Evolutionary conservation across 1,140 invertebrate species (phyloP).

Genomic region (Drosophila sp.): DNA sequence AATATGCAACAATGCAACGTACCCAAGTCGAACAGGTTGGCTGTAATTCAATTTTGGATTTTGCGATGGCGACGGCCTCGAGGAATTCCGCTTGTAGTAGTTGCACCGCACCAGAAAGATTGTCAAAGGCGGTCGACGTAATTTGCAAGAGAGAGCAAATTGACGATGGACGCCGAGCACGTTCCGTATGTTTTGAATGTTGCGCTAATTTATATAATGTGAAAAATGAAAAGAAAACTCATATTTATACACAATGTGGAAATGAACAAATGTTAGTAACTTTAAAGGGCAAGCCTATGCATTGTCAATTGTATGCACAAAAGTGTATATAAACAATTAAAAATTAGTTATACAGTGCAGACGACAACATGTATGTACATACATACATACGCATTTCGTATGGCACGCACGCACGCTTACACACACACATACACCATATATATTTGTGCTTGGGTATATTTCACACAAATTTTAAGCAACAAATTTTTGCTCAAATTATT

Average conservation of each 20-base stretch:
- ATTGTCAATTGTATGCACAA: background rate
- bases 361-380: conserved; percentile 9
- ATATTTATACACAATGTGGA: background rate
- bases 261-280: background rate
- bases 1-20: conserved; percentile 24
- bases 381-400: background rate
- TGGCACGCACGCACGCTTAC: background rate
- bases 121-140: conserved; percentile 39
- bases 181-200: conserved; percentile 48
- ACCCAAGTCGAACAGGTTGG: conserved; percentile 37
- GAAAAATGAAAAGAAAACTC: conserved; percentile 15
- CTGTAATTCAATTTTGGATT: conserved; percentile 23
- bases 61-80: conserved; percentile 13
- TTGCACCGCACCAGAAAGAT: conserved; percentile 23
- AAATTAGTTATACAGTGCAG: background rate
- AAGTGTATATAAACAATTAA: background rate
- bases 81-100: conserved; percentile 14
- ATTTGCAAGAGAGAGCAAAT: conserved; percentile 46
- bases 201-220: conserved; percentile 54
- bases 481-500: background rate
- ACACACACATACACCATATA: conserved; percentile 5
- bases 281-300: background rate
- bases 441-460: conserved; percentile 2
- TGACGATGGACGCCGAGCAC: conserved; percentile 50
- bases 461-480: background rate